Evolutionary conservation across 2,888 invertebrate genomes (phyloP).

Genomic region (Drosophila algonquin): DNA sequence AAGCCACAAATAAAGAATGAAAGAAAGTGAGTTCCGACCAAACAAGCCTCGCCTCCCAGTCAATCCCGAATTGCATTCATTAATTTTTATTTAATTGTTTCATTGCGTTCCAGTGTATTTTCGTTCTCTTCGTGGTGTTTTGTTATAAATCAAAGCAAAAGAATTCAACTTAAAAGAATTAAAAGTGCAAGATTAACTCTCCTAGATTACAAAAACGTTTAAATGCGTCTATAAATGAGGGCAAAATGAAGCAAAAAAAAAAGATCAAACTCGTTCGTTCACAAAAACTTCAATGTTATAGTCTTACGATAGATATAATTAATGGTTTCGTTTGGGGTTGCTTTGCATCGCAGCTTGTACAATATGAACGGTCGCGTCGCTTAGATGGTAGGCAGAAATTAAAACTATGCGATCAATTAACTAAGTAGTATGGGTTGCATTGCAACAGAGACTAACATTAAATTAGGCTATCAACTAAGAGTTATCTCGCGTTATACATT

Average conservation of each 20-base stretch:
- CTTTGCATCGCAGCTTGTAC: constrained; percentile 44
- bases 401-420: constrained; percentile 37
- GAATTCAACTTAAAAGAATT: constrained; percentile 67
- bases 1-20: constrained; percentile 44
- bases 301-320: constrained; percentile 22
- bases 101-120: constrained; percentile 50
- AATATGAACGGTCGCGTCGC: constrained; percentile 30
- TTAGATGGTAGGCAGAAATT: constrained; percentile 33
- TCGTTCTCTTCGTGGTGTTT: constrained; percentile 30
- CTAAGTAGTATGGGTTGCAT: constrained; percentile 56
- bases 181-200: constrained; percentile 59
- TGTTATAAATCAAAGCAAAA: constrained; percentile 56
- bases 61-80: constrained; percentile 2
- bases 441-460: constrained; percentile 68
- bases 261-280: constrained; percentile 21
- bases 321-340: constrained; percentile 19
- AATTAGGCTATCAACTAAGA: constrained; percentile 48
- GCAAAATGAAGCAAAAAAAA: constrained; percentile 20
- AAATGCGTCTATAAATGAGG: constrained; percentile 70
- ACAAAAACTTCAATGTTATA: constrained; percentile 19
- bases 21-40: background rate
- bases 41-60: background rate
- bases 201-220: constrained; percentile 67
- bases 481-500: constrained; percentile 18
- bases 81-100: constrained; percentile 55